Conservation (phyloP, 2,888 invertebrate species). For the Xanthorhoe designata region DNA sequence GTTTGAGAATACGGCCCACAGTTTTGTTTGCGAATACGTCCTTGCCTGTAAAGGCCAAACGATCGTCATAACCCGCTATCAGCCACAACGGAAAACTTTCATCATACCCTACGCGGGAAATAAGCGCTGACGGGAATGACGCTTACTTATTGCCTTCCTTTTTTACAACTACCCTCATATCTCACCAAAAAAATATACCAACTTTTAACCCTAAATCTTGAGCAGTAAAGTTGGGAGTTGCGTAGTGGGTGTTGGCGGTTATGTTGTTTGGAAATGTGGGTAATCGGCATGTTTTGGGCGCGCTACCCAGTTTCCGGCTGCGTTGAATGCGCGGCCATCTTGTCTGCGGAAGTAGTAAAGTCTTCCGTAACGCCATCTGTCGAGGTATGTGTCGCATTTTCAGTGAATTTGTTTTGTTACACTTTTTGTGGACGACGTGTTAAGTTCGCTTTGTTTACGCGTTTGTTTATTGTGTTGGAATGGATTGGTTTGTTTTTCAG, state of each 20-base stretch:
- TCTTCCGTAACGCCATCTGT: constrained; percentile 78
- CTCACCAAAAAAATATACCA: constrained; percentile 5
- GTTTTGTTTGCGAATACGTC: constrained; percentile 29
- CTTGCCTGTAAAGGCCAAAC: constrained; percentile 58
- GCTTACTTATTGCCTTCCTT: constrained; percentile 66
- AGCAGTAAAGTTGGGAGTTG: constrained; percentile 23
- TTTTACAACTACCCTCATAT: constrained; percentile 40
- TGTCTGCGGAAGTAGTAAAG: constrained; percentile 85
- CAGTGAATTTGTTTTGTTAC: constrained; percentile 52
- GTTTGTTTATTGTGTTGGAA: constrained; percentile 26
- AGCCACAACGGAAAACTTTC: constrained; percentile 75
- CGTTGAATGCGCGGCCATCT: constrained; percentile 79
- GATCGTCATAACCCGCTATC: constrained; percentile 73
- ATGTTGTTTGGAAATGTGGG: constrained; percentile 27
- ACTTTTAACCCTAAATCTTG: fast-evolving
- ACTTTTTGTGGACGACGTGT: constrained; percentile 48
- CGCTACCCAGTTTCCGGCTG: constrained; percentile 76
- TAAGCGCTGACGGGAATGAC: constrained; percentile 72
- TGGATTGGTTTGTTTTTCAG: background rate
- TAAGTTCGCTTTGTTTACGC: constrained; percentile 42
- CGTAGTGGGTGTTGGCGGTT: constrained; percentile 14
- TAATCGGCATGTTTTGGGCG: constrained; percentile 68
- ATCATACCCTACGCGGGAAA: constrained; percentile 79
- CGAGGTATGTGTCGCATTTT: constrained; percentile 50
- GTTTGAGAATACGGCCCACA: constrained; percentile 27